Evolutionary conservation across 2,888 invertebrate genomes (phyloP), one percentile per base, ranked within the genome.

Genomic region (Actias luna): DNA sequence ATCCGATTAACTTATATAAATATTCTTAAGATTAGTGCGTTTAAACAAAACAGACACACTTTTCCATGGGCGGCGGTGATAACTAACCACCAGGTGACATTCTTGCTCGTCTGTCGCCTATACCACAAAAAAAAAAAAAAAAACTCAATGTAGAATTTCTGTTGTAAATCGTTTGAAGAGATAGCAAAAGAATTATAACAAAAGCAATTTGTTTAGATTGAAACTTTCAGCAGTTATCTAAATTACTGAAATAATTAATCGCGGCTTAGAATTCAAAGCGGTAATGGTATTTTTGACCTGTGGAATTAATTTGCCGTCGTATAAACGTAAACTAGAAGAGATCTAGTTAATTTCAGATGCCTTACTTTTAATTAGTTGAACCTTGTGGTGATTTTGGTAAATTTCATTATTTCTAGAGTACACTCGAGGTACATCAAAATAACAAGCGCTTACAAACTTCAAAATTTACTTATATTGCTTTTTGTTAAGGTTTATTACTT

Each of bases 261-360:
- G 25, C 22, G 46, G 1, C 46, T 50, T 50, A 25, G 25, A 50
- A 50, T 50, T 14, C 31, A 2, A 57, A 57, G 31, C 33, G 31
- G 5, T 31, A 57, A 57, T 57, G 57, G 29, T 29, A 31, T 57
- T 29, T 57, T 31, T 31, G 57, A 18, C 18, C 22, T 33, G 16
- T n/a, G 31, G 16, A 57, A 31, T 29, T 57, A 57, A 29, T 31
- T n/a, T 31, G 18, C 57, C n/a, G 10, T 57, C 18, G 57, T 29
- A 57, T 31, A 57, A 57, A 57, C 57, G 33, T n/a, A 57, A 57
- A n/a, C 33, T 27, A 31, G 12, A 27, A 57, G 33, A 57, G 31
- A 33, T 57, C 22, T 14, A 50, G 46, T 50, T 50, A 25, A 25
- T 50, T 50, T 50, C 12, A 25, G 25, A 14, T 12, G 46, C 22